Evolutionary conservation across 2,888 invertebrate genomes (phyloP).

Genomic region (Oconnorella tubifera): DNA sequence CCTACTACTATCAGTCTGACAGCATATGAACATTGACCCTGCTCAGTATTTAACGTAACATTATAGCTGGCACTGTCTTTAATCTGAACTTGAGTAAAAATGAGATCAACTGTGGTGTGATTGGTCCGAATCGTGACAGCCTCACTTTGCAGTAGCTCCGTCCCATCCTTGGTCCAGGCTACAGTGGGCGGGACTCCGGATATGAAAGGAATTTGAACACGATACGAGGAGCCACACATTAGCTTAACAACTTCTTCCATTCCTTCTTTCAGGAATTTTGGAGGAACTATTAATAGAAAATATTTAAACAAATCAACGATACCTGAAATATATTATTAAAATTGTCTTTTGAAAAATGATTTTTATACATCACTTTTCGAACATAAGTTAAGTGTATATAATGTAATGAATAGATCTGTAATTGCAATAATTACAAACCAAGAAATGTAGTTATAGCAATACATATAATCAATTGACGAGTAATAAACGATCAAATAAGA

Average conservation of each 20-base stretch:
- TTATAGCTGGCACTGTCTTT: constrained; percentile 36
- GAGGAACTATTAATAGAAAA: constrained; percentile 28
- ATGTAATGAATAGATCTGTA: too few species aligned
- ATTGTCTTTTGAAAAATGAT: too few species aligned
- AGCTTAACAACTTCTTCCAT: constrained; percentile 32
- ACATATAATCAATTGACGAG: too few species aligned
- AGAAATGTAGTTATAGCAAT: too few species aligned
- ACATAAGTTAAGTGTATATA: too few species aligned
- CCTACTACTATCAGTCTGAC: constrained; percentile 54
- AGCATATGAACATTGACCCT: constrained; percentile 31
- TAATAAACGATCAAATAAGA: too few species aligned
- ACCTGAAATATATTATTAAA: too few species aligned
- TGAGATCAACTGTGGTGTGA: constrained; percentile 15
- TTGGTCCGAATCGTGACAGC: background rate
- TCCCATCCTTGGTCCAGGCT: constrained; percentile 34
- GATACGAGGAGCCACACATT: constrained; percentile 32
- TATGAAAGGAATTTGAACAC: constrained; percentile 35
- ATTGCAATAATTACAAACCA: constrained; percentile 4
- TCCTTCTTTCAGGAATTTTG: constrained; percentile 29
- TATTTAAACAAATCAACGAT: too few species aligned
- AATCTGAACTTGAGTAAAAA: constrained; percentile 30
- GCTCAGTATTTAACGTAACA: constrained; percentile 35
- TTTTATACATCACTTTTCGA: too few species aligned
- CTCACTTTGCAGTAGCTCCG: background rate
- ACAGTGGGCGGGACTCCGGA: constrained; percentile 35